Evolutionary conservation across 1,140 invertebrate species (phyloP), one percentile per base, ranked within the genome.

Genomic region (Bombus waltoni): DNA sequence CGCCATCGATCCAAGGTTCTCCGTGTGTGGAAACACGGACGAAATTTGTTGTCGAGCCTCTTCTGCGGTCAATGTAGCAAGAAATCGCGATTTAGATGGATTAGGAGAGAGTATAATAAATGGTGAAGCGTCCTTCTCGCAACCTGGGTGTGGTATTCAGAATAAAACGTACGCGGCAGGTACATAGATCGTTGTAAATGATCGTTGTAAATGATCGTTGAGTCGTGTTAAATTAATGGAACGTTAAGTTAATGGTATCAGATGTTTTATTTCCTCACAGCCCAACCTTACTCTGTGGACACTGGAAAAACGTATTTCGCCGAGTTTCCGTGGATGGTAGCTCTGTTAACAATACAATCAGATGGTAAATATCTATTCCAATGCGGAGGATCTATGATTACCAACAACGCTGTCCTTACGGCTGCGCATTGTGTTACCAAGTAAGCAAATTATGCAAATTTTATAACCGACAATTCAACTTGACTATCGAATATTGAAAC

Each of bases 291-390:
- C 42, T 75, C 92, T 9, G 40, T 70, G 11, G 82, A 85, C 11
- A 88, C 86, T 11, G 93, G 91, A 11, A 91, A 88, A 80, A 89
- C 96, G 0, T 93, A 96, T 84, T 96, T 96, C 89, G 96, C 92
- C 2, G 96, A 96, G 90, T 96, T 96, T 89, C 96, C 96, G 3
- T 96, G 96, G 96, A 96, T 96, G 95, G 95, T 96, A 9, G 95
- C 94, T 3, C 88, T 96, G 42, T 62, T 95, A 13, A 32, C 91
- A 18, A 77, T 91, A 68, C 83, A 91, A 75, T 8, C 92, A 2
- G 72, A 76, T 11, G 90, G 87, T 47, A 85, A 80, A 28, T 90
- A 92, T 68, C 59, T 91, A 47, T 95, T 94, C 57, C 86, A 94
- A 6, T 96, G 96, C 81, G 96, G 96, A 10, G 96, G 92, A 25